Conservation (phyloP, 2,113 vertebrate genomes). For the Cairina moschata region DNA sequence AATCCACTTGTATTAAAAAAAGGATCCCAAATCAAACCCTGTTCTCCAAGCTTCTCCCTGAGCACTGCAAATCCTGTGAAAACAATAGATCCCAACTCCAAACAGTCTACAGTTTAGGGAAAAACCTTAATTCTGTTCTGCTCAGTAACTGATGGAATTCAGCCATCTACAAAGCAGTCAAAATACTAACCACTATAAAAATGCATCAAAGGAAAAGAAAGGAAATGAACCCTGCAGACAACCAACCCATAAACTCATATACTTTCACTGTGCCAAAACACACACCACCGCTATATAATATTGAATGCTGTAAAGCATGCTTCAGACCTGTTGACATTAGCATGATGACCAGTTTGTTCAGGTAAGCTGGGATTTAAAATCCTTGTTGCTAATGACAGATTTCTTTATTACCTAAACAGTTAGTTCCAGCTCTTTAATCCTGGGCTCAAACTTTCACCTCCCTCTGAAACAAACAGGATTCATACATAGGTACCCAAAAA, state of each 20-base stretch:
- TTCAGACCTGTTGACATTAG: not conserved
- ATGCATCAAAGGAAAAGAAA: slow-evolving; percentile 16
- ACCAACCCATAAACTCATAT: not conserved
- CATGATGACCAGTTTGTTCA: not conserved
- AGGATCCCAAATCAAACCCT: not conserved
- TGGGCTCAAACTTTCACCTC: not conserved
- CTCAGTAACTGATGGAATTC: not conserved
- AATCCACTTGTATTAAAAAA: not conserved
- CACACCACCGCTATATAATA: not conserved
- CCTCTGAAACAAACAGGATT: not conserved
- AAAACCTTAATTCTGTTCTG: not conserved
- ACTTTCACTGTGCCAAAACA: not conserved
- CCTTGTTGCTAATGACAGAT: not conserved
- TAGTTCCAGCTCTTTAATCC: not conserved
- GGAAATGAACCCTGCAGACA: slow-evolving; percentile 14
- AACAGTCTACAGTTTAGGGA: not conserved
- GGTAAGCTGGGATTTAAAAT: not conserved
- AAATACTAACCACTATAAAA: slow-evolving; percentile 1
- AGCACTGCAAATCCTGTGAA: not conserved
- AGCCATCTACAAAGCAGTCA: not conserved
- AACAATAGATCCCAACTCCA: not conserved
- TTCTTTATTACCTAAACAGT: not conserved
- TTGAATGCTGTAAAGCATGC: not conserved
- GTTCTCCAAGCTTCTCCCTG: not conserved
- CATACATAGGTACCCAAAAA: not conserved